These are phyloP conservation scores for Amphilophus citrinellus DNA, from an alignment of 2,113 vertebrate genomes.

Conservation along the genomic window DNA sequence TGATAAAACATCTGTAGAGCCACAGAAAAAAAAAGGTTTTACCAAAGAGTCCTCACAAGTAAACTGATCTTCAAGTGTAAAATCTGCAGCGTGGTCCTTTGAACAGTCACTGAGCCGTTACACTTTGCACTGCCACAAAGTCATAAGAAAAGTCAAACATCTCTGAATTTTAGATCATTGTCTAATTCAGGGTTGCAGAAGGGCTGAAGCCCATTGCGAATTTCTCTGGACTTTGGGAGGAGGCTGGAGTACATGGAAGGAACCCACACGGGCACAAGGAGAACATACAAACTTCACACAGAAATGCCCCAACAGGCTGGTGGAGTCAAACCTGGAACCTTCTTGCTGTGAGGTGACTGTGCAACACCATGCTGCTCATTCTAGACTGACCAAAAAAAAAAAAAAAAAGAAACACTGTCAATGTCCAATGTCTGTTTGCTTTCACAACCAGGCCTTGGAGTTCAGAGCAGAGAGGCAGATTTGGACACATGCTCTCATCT, in stretches of 20 bases:
- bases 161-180: constrained; percentile 13
- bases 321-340: neutral
- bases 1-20: neutral
- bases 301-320: neutral
- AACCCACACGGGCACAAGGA: too few relatives aligned
- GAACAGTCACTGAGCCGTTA: neutral
- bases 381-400: neutral
- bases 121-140: neutral
- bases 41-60: neutral
- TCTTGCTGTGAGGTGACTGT: neutral
- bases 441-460: constrained; percentile 47
- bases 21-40: neutral
- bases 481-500: constrained; percentile 47
- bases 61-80: neutral
- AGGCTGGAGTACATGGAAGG: neutral
- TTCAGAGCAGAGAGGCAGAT: neutral
- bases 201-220: neutral
- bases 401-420: neutral
- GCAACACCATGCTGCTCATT: neutral
- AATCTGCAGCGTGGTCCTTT: neutral
- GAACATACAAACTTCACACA: neutral
- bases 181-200: neutral
- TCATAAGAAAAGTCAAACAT: constrained; percentile 8
- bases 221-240: neutral
- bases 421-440: constrained; percentile 52